Conservation (phyloP, 2,797 vertebrate genomes). For the Xenentodon cancila region DNA sequence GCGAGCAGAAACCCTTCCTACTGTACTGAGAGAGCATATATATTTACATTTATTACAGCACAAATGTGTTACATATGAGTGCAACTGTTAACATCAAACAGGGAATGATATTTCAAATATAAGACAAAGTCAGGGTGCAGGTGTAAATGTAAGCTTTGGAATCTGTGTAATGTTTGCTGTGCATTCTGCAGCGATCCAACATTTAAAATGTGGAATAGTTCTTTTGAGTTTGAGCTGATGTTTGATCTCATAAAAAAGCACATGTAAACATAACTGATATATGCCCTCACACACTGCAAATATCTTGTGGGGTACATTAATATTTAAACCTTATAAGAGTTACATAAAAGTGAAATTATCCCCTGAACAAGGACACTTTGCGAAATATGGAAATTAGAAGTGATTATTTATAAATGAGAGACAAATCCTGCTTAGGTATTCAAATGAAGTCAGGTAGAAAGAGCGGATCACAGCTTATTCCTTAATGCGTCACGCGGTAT, state of each 20-base stretch:
- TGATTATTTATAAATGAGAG: constrained; percentile 33
- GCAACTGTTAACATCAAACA: neutral
- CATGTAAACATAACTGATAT: constrained; percentile 8
- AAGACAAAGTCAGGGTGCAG: neutral
- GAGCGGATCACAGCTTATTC: neutral
- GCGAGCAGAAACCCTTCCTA: constrained; percentile 53
- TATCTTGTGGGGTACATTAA: constrained; percentile 14
- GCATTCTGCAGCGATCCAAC: constrained; percentile 1
- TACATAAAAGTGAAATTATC: constrained; percentile 4
- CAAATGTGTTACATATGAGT: constrained; percentile 9
- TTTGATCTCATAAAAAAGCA: constrained; percentile 16
- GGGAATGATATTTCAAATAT: neutral
- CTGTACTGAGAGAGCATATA: constrained; percentile 34
- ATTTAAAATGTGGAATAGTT: neutral
- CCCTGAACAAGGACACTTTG: neutral
- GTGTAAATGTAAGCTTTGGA: no score
- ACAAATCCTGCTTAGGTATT: constrained; percentile 20
- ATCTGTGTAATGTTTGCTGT: no score
- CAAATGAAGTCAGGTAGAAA: constrained; percentile 31
- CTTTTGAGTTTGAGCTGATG: neutral
- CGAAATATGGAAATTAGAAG: constrained; percentile 29
- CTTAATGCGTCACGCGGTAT: neutral
- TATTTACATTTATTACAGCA: constrained; percentile 14
- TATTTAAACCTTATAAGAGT: constrained; percentile 27
- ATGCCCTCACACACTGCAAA: constrained; percentile 4